phyloP scores from a whole-genome alignment of 2,888 invertebrate genomes.

The Orthonevra nobilis region DNA sequence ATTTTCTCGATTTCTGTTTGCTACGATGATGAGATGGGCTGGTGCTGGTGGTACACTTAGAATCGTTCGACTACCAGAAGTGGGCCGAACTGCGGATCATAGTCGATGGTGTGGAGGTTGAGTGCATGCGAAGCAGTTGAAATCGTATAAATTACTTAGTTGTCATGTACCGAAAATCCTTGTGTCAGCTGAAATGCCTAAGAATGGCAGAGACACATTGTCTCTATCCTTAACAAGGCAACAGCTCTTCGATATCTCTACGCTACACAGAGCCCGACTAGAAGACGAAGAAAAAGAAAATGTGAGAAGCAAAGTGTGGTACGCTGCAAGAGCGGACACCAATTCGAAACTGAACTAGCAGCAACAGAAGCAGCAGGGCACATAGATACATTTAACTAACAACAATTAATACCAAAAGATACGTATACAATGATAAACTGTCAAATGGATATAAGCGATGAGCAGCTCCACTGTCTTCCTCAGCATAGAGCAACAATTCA shows the following conservation, averaged over 20 bases:
- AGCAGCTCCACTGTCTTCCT: conserved; percentile 63
- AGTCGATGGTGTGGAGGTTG: conserved; percentile 57
- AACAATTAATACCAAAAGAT: conserved; percentile 71
- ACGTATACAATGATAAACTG: conserved; percentile 70
- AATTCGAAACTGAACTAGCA: conserved; percentile 48
- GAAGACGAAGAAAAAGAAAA: conserved; percentile 55
- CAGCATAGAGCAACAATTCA: conserved; percentile 64
- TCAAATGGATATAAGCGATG: conserved; percentile 70
- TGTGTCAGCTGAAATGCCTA: conserved; percentile 71
- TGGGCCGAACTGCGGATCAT: conserved; percentile 47
- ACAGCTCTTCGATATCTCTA: conserved; percentile 65
- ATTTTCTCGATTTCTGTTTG: conserved; percentile 66
- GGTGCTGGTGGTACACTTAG: conserved; percentile 39
- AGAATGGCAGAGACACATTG: conserved; percentile 71
- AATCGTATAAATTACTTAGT: conserved; percentile 71
- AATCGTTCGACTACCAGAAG: conserved; percentile 45
- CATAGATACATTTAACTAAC: conserved; percentile 68
- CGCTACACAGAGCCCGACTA: conserved; percentile 38
- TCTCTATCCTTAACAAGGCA: conserved; percentile 71
- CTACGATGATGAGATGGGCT: conserved; percentile 59
- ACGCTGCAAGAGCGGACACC: conserved; percentile 49
- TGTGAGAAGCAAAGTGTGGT: conserved; percentile 43
- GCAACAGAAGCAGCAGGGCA: conserved; percentile 31
- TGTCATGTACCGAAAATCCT: conserved; percentile 71
- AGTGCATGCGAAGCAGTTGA: conserved; percentile 68